Evolutionary conservation across 2,888 invertebrate species (phyloP).

Genomic region (Proisotoma minuta): DNA sequence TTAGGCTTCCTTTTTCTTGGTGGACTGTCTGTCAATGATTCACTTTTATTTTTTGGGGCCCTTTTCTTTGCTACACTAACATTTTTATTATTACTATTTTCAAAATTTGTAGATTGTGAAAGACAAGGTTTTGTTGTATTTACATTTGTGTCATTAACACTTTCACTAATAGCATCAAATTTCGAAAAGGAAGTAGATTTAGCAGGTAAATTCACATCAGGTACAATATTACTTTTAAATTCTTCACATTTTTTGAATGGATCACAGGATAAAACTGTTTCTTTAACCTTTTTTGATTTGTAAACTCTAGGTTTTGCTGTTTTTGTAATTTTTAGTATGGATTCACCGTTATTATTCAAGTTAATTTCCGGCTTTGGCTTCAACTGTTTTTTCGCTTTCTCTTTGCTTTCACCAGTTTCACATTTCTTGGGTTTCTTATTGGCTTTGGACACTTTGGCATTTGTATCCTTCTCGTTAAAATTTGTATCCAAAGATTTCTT

Average conservation of each 20-base stretch:
- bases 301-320: not conserved
- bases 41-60: not conserved
- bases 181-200: not conserved
- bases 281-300: not conserved
- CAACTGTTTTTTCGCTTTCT: not conserved
- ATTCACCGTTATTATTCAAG: not conserved
- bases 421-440: not conserved
- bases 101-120: too few relatives aligned
- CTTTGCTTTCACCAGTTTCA: not conserved
- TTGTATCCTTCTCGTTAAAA: not conserved
- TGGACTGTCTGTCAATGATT: not conserved
- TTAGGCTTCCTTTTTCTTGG: not conserved
- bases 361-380: not conserved
- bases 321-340: not conserved
- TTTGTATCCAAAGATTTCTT: too few relatives aligned
- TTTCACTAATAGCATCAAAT: slow-evolving; percentile 1
- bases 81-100: too few relatives aligned
- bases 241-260: not conserved
- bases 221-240: slow-evolving; percentile 26
- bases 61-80: not conserved
- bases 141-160: slow-evolving; percentile 3
- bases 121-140: too few relatives aligned
- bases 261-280: not conserved
- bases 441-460: not conserved
- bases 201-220: slow-evolving; percentile 32